Conservation (phyloP, 1,140 invertebrate genomes). For the Drosophila tani region DNA sequence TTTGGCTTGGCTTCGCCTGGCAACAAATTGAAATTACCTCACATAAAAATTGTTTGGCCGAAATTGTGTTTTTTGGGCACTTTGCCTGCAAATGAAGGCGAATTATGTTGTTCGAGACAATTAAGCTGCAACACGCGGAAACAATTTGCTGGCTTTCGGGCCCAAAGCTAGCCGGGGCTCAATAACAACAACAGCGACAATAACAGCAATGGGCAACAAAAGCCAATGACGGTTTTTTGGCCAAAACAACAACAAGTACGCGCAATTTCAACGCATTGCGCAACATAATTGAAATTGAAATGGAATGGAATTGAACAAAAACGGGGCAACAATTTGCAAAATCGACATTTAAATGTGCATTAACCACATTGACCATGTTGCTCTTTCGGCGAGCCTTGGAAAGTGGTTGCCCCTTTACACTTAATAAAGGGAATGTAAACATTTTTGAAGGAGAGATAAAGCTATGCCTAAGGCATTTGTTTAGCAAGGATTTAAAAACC, state of each 20-base stretch:
- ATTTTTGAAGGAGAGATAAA: background rate
- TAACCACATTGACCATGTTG: constrained; percentile 51
- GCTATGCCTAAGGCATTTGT: too few species aligned
- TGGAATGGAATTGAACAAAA: constrained; percentile 60
- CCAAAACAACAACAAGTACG: constrained; percentile 61
- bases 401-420: constrained; percentile 37
- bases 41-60: constrained; percentile 62
- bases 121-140: constrained; percentile 80
- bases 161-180: constrained; percentile 48
- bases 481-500: too few species aligned
- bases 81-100: constrained; percentile 64
- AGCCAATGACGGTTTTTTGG: constrained; percentile 69
- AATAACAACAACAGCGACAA: constrained; percentile 38
- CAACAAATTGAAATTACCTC: constrained; percentile 79
- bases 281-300: constrained; percentile 74
- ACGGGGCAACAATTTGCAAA: constrained; percentile 75
- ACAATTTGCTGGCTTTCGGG: constrained; percentile 59
- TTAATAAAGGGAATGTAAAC: background rate
- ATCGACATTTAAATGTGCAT: constrained; percentile 79
- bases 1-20: background rate
- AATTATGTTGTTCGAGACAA: constrained; percentile 80
- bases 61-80: constrained; percentile 55
- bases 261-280: constrained; percentile 80
- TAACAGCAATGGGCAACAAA: constrained; percentile 15
- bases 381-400: constrained; percentile 32